Evolutionary conservation across 2,888 invertebrate genomes (phyloP).

Genomic region (Hydropsyche betteni): DNA sequence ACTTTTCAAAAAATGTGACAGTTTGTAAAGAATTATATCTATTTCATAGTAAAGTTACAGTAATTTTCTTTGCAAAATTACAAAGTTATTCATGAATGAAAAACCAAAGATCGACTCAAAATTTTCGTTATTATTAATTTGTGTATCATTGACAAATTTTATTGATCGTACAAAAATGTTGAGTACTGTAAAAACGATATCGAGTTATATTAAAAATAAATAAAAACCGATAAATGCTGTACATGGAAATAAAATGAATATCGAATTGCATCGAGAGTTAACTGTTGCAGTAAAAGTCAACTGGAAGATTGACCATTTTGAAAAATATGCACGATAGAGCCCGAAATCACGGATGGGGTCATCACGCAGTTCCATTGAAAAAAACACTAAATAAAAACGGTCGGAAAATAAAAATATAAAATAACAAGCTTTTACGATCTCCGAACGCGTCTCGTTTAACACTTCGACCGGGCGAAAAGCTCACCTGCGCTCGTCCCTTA

Average conservation of each 20-base stretch:
- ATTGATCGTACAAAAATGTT: not conserved
- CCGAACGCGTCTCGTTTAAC: slow-evolving; percentile 23
- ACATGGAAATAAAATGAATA: slow-evolving; percentile 45
- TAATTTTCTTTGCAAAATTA: too few relatives aligned
- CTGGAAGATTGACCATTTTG: slow-evolving; percentile 42
- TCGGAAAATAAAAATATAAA: too few relatives aligned
- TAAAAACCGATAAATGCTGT: slow-evolving; percentile 31
- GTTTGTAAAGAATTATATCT: too few relatives aligned
- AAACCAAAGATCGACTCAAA: too few relatives aligned
- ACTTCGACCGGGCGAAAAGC: slow-evolving; percentile 7
- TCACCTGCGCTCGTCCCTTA: not conserved
- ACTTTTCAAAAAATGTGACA: too few relatives aligned
- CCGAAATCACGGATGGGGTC: not conserved
- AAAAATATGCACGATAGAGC: slow-evolving; percentile 31
- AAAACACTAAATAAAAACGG: too few relatives aligned
- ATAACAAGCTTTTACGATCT: slow-evolving; percentile 23
- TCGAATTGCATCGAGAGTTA: slow-evolving; percentile 43
- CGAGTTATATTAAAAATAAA: too few relatives aligned
- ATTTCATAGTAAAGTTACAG: too few relatives aligned
- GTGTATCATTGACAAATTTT: too few relatives aligned
- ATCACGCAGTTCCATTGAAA: not conserved
- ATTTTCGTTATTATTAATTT: too few relatives aligned
- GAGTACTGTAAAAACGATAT: too few relatives aligned
- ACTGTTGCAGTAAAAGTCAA: slow-evolving; percentile 48
- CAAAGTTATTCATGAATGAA: too few relatives aligned